Conservation (phyloP, 1,140 invertebrate genomes). For the Bathynomus jamesi region DNA sequence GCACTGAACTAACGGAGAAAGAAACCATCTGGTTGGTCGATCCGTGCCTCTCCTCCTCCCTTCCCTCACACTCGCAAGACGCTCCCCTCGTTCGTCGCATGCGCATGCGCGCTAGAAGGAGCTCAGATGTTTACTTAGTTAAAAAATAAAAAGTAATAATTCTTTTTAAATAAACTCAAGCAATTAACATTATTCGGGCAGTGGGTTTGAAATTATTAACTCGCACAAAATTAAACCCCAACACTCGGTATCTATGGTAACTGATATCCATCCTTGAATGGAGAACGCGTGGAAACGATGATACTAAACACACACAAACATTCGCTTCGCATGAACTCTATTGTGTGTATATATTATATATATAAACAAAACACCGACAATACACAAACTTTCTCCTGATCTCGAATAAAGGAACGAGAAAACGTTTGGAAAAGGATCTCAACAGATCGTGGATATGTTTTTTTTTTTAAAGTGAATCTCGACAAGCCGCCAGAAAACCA, state of each 20-base stretch:
- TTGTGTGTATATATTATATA: no score
- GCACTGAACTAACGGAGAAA: not conserved
- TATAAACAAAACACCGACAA: not conserved
- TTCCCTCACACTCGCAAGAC: not conserved
- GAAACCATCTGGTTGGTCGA: not conserved
- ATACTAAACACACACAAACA: no score
- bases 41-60: not conserved
- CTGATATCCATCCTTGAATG: no score
- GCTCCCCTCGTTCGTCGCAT: not conserved
- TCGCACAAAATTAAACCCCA: no score
- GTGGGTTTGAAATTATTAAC: no score
- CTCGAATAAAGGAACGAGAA: not conserved
- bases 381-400: not conserved
- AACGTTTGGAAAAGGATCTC: not conserved
- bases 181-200: no score
- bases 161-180: not conserved
- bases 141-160: not conserved
- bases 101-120: not conserved
- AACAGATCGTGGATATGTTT: not conserved
- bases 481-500: not conserved
- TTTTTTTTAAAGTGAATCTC: not conserved
- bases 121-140: not conserved
- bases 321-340: no score
- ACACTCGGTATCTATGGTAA: no score
- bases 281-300: no score